Base-by-base conservation (phyloP, 2,113 vertebrate species). In the Anoplopoma fimbria region DNA sequence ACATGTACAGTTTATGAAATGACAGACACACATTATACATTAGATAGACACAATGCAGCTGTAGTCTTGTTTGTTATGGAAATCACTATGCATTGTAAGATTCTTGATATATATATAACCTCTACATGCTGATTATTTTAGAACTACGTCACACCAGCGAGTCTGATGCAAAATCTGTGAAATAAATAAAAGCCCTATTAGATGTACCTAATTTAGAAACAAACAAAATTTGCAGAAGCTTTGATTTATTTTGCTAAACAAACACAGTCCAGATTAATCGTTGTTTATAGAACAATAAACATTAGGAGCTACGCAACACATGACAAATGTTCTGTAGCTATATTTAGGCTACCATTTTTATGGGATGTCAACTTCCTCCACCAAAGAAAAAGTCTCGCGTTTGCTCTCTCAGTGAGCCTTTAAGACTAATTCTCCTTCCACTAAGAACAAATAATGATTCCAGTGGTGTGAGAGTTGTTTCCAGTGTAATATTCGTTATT, bases 181-280 rank as follows among this genome's bases (percentile, higher is more conserved):
- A 55, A 70, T 51, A n/a, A 75, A 51, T 60, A 64, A 25, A 69
- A 13, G 53, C 25, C 64, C 33, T 21, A n/a, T 29, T 51, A 27
- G 25, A 14, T 42, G 33, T 34, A 74, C 5, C 36, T 69, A 15
- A 55, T 75, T 42, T 61, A 55, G 61, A 29, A 19, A 55, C 51
- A 55, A 51, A 51, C 17, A 9, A 9, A 7, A 40, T 2, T 38
- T 49, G 58, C 61, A 33, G 2, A 81, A 25, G 51, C 36, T 73
- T 71, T 88, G 47, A 88, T 82, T 88, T 76, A 88, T 83, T n/a
- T 79, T 76, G 38, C 53, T 34, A 17, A 85, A 82, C 15, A 49
- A 65, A 63, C 47, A 45, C 23, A 84, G 23, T 61, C 34, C 1
- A 34, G 57, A 60, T 33, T 7, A 83, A 65, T n/a, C 25, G 51